A percentile compares a stretch with the other conserved stretches of the same genome.
phyloP scores from a whole-genome alignment of 2,797 vertebrate genomes.

The Galago senegalensis region DNA sequence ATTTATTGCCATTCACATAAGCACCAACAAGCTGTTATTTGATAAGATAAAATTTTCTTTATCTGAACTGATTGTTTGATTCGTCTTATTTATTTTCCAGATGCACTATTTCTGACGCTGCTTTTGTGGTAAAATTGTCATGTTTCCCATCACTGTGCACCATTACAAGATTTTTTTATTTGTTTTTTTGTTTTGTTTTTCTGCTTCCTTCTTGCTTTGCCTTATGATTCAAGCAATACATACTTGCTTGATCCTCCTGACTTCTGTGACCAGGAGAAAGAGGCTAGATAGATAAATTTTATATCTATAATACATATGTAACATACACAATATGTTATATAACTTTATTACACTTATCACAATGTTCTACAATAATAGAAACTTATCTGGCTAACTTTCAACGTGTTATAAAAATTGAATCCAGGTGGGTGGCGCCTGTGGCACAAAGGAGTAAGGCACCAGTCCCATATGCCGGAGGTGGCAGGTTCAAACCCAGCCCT shows the following conservation, averaged over 20 bases:
- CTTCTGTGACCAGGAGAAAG: neutral
- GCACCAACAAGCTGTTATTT: neutral
- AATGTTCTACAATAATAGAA: neutral
- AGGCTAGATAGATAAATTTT: neutral
- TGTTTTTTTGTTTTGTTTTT: neutral
- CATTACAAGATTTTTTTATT: neutral
- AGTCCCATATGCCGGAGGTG: too few species aligned
- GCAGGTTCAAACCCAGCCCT: too few species aligned
- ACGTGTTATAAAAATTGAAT: neutral
- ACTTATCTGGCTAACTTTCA: neutral
- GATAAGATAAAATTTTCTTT: slow-evolving; percentile 38
- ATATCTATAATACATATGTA: neutral
- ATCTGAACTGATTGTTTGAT: neutral
- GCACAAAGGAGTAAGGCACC: too few species aligned
- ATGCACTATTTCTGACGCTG: neutral
- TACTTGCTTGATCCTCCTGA: neutral
- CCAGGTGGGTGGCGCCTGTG: neutral
- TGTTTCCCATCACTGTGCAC: neutral
- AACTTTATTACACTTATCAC: neutral
- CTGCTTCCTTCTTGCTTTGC: neutral
- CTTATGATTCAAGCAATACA: slow-evolving; percentile 18
- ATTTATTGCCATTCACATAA: slow-evolving; percentile 20
- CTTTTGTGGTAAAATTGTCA: neutral
- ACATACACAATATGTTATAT: neutral
- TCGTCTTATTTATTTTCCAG: slow-evolving; percentile 28